Evolutionary conservation across 1,140 invertebrate species (phyloP).

Genomic region (Prorops nasuta): DNA sequence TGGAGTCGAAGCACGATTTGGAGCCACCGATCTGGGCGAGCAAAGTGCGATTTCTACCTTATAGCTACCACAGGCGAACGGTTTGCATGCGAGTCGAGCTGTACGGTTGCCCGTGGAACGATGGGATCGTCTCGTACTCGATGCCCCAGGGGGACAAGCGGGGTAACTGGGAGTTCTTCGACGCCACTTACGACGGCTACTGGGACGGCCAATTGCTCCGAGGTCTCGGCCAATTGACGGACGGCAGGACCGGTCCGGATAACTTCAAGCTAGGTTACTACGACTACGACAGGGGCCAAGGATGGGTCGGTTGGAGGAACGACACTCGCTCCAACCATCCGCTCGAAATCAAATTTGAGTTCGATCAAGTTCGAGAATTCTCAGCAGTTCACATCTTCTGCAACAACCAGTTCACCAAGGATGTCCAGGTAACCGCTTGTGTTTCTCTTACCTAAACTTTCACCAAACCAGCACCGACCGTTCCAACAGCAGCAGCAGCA

Average conservation of each 20-base stretch:
- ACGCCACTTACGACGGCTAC: slow-evolving; percentile 89
- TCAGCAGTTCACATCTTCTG: slow-evolving; percentile 78
- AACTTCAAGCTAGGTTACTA: slow-evolving; percentile 72
- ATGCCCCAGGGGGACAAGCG: slow-evolving; percentile 72
- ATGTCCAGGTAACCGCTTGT: slow-evolving; percentile 72
- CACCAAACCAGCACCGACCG: no score
- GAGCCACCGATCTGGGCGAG: slow-evolving; percentile 77
- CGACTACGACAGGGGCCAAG: slow-evolving; percentile 63
- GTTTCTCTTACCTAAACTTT: no score
- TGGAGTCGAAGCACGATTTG: slow-evolving; percentile 72
- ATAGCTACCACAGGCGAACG: slow-evolving; percentile 77
- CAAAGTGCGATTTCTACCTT: slow-evolving; percentile 78
- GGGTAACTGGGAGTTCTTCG: slow-evolving; percentile 83
- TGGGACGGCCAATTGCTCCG: slow-evolving; percentile 68
- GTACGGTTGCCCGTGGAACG: slow-evolving; percentile 74
- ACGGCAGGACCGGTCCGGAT: slow-evolving; percentile 71
- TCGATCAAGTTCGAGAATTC: slow-evolving; percentile 85
- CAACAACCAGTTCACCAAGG: slow-evolving; percentile 79
- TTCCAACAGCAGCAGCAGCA: no score
- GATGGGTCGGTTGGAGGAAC: slow-evolving; percentile 92
- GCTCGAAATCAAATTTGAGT: slow-evolving; percentile 82
- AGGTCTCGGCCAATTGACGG: slow-evolving; percentile 85
- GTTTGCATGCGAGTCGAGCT: slow-evolving; percentile 86
- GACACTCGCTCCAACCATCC: slow-evolving; percentile 67
- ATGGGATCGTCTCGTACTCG: slow-evolving; percentile 53